Percentiles rank a stretch among this genome's conserved stretches.
Evolutionary conservation across 2,113 vertebrate genomes (phyloP).

Genomic region (Shinisaurus crocodilurus): DNA sequence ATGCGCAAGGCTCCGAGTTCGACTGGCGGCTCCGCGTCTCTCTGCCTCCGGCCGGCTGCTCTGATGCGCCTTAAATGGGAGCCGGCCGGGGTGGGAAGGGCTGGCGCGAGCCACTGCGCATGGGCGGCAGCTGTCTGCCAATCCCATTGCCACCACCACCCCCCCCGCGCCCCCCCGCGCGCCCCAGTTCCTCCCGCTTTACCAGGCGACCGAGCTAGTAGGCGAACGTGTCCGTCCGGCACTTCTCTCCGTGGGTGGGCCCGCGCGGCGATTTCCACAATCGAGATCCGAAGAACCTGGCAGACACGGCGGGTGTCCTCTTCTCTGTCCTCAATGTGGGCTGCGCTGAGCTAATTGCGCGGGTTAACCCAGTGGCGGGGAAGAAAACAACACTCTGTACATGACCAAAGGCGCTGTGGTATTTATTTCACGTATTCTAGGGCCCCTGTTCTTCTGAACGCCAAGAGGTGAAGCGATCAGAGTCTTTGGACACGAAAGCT

Average conservation of each 20-base stretch:
- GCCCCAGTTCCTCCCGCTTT: background rate
- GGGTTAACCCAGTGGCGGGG: too few relatives aligned
- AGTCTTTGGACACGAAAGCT: too few relatives aligned
- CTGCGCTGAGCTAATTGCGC: background rate
- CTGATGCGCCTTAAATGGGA: slow-evolving; percentile 18
- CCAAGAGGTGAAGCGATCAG: too few relatives aligned
- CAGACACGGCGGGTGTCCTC: too few relatives aligned
- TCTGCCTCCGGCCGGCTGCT: background rate
- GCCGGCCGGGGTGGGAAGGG: background rate
- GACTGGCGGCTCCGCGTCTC: background rate
- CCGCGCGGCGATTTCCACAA: too few relatives aligned
- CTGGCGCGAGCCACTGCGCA: background rate
- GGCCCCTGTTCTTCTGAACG: too few relatives aligned
- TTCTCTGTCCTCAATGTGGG: background rate
- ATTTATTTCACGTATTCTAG: too few relatives aligned
- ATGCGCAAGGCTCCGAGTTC: too few relatives aligned
- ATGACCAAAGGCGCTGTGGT: background rate
- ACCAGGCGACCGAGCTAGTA: too few relatives aligned
- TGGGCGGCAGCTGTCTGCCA: background rate
- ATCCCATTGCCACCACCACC: background rate
- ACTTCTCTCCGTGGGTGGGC: background rate
- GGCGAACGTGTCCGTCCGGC: background rate
- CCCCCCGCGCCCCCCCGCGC: accelerated
- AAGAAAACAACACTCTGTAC: background rate
- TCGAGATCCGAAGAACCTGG: background rate